These are phyloP conservation scores for Microctenopoma stevenorrisi DNA, from an alignment of 2,797 vertebrate genomes.

Conservation along the genomic window DNA sequence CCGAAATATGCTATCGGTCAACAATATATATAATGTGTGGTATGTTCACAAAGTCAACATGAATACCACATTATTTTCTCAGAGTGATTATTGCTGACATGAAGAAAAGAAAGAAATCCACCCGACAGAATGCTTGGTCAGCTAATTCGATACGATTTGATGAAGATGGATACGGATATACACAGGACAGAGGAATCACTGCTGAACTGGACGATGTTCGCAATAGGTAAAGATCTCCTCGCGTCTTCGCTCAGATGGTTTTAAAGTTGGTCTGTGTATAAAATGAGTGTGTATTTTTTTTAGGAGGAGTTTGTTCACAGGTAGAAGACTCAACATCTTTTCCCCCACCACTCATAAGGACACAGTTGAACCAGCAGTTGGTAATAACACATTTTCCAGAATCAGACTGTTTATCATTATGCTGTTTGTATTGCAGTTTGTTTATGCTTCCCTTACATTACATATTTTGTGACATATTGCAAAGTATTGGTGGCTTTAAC, in stretches of 20 bases:
- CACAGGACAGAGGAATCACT: conserved; percentile 42
- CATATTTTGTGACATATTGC: background rate
- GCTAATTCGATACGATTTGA: conserved; percentile 84
- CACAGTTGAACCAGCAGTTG: conserved; percentile 68
- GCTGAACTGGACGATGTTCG: conserved; percentile 57
- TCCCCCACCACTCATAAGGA: conserved; percentile 60
- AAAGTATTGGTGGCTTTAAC: background rate
- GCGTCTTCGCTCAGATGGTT: background rate
- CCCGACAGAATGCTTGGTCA: conserved; percentile 39
- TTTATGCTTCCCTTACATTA: background rate
- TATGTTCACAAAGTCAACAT: background rate
- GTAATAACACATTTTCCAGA: conserved; percentile 73
- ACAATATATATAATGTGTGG: background rate
- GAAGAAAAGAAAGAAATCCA: conserved; percentile 81
- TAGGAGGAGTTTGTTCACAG: conserved; percentile 78
- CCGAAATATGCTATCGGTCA: background rate
- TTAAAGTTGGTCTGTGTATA: background rate
- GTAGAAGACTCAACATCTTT: conserved; percentile 91
- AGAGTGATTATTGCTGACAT: conserved; percentile 90
- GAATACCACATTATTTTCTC: conserved; percentile 45
- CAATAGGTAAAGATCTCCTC: conserved; percentile 72
- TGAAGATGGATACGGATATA: conserved; percentile 82
- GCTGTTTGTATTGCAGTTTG: background rate
- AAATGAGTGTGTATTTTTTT: conserved; percentile 14
- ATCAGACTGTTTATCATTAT: background rate